Conservation (phyloP, 1,140 invertebrate species). For the Brachionus plicatilis region DNA sequence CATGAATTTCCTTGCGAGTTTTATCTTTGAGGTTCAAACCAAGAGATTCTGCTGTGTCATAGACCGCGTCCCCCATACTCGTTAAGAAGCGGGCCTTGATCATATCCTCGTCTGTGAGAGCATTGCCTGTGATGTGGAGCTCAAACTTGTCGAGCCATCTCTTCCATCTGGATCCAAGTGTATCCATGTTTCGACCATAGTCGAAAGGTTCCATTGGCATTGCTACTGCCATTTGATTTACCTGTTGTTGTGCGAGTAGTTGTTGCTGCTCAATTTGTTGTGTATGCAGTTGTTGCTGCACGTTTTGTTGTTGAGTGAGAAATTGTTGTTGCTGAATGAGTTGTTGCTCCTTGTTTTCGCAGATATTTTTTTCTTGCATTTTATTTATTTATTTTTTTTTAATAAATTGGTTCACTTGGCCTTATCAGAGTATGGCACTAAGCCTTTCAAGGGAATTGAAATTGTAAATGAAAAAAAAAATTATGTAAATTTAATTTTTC, state of each 20-base stretch:
- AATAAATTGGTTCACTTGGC: too few species aligned
- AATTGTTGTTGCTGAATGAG: not conserved
- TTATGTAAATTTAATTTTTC: too few species aligned
- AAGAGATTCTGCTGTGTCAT: not conserved
- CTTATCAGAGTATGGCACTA: too few species aligned
- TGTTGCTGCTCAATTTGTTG: not conserved
- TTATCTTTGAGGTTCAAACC: not conserved
- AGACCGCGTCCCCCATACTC: not conserved
- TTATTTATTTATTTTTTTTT: too few species aligned
- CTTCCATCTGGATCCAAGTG: not conserved
- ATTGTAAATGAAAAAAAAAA: too few species aligned
- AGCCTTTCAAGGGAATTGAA: too few species aligned
- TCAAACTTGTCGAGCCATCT: not conserved
- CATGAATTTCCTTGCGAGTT: not conserved
- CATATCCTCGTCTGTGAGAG: not conserved
- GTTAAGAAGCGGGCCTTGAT: not conserved
- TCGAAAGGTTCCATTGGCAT: not conserved
- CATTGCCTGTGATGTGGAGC: not conserved
- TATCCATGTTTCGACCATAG: not conserved
- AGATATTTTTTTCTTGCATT: too few species aligned
- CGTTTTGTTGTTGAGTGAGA: not conserved
- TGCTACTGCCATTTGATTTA: too few species aligned
- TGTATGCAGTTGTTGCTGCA: not conserved
- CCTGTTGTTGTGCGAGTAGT: too few species aligned
- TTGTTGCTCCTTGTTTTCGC: too few species aligned